Base-by-base conservation (phyloP, 2,888 invertebrate species). In the Biston stratarius region DNA sequence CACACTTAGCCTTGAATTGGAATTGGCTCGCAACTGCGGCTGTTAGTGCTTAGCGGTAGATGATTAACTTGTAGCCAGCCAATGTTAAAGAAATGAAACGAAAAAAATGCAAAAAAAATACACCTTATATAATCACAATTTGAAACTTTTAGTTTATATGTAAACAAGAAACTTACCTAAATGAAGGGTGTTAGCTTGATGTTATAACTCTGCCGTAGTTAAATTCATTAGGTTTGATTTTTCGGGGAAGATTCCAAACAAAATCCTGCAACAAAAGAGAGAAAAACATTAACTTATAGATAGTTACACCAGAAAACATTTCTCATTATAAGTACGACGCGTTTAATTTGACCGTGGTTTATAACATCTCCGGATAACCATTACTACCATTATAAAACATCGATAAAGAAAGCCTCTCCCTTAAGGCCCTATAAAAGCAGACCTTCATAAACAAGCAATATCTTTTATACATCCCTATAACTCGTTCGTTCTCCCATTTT, bases 401-500 rank as follows among this genome's bases (percentile, higher is more conserved):
- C 86, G 84, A 87, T 89, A 89, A 90, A 89, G 83, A 81, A 83
- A 83, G 80, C 84, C 83, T 83, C 81, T 84, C 83, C 83, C 84
- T 87, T 82, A 83, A 77, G 83, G 80, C 76, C 78, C 86, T 81
- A 88, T 90, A 88, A 90, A 90, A 88, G 74, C 83, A 86, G 85
- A 86, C 90, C 90, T 88, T 84, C 87, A 89, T 92, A 91, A 92
- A 91, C 89, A 91, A 90, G 88, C 84, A 86, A 88, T 90, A 90
- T 88, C 83, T 73, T 90, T 90, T 90, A 89, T 88, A 86, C 80
- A 84, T 79, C 78, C 82, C 77, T 79, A 83, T 86, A 87, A 88
- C 86, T 87, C 83, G 83, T 83, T 86, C 83, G 83, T 79, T 82
- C 77, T 84, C 79, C 81, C 83, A 82, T 83, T 82, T 82, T 74